Evolutionary conservation across 1,140 invertebrate genomes (phyloP).

Genomic region (Papilio glaucus): DNA sequence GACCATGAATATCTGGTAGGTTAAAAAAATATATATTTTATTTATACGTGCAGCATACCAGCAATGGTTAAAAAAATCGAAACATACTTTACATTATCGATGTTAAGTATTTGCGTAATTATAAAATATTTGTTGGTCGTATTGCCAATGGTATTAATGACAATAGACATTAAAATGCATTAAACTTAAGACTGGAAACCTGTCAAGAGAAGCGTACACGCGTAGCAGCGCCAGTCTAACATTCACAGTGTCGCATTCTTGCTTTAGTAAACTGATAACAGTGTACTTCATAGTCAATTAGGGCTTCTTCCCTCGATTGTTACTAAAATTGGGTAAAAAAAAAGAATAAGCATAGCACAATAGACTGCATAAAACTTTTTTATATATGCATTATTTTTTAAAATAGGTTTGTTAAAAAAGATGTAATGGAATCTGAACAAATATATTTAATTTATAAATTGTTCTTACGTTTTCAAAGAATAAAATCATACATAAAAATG

Average conservation of each 20-base stretch:
- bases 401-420: too few relatives aligned
- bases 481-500: too few relatives aligned
- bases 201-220: not conserved
- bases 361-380: too few relatives aligned
- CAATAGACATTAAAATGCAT: constrained; percentile 27
- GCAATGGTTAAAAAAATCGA: not conserved
- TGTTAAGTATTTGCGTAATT: constrained; percentile 19
- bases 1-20: constrained; percentile 21
- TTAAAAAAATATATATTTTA: constrained; percentile 7
- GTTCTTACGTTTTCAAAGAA: too few relatives aligned
- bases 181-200: constrained; percentile 27
- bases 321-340: too few relatives aligned
- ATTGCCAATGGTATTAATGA: constrained; percentile 23
- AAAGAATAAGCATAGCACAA: too few relatives aligned
- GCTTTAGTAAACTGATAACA: not conserved
- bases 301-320: too few relatives aligned
- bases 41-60: not conserved
- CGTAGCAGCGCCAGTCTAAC: not conserved
- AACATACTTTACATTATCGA: not conserved
- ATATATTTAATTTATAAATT: constrained; percentile 11
- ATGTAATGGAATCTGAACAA: constrained; percentile 6
- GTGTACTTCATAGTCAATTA: too few relatives aligned
- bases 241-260: not conserved
- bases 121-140: constrained; percentile 4
- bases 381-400: too few relatives aligned